Conservation (phyloP, 2,113 vertebrate species). For the Paralichthys olivaceus region DNA sequence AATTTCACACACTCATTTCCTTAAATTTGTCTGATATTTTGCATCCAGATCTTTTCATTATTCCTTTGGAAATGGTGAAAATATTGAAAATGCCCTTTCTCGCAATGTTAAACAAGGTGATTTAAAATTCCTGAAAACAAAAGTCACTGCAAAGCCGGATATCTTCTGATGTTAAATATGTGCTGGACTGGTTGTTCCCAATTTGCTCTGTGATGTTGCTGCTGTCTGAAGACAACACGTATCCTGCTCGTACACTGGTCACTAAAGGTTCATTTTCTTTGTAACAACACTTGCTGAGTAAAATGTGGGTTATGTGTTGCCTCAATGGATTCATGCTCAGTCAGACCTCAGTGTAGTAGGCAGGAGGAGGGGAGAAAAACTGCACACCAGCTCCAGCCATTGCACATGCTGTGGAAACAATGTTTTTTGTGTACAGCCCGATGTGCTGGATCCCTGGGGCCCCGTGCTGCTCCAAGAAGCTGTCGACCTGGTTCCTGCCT, state of each 20-base stretch:
- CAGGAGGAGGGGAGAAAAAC: slow-evolving; percentile 86
- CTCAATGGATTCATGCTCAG: neutral
- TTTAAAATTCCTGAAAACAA: too few relatives aligned
- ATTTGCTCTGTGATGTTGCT: too few relatives aligned
- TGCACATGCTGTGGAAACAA: slow-evolving; percentile 77
- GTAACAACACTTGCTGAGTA: neutral
- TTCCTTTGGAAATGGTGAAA: too few relatives aligned
- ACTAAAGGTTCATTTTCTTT: neutral
- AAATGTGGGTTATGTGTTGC: neutral
- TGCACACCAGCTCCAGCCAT: slow-evolving; percentile 80
- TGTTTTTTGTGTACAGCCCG: slow-evolving; percentile 86
- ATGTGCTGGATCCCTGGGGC: slow-evolving; percentile 92
- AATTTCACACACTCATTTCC: too few relatives aligned
- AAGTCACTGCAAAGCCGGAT: too few relatives aligned
- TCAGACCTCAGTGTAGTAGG: slow-evolving; percentile 88
- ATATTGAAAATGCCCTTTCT: too few relatives aligned
- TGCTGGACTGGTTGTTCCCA: too few relatives aligned
- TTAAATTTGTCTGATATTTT: too few relatives aligned
- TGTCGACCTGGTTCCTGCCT: slow-evolving; percentile 90
- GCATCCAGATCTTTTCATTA: too few relatives aligned
- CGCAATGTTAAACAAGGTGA: too few relatives aligned
- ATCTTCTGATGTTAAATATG: too few relatives aligned
- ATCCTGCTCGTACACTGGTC: neutral
- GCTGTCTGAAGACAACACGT: too few relatives aligned
- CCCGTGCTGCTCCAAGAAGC: slow-evolving; percentile 87